These are phyloP conservation scores for Psephotus haematonotus DNA, from an alignment of 2,113 vertebrate genomes.

Conservation along the genomic window DNA sequence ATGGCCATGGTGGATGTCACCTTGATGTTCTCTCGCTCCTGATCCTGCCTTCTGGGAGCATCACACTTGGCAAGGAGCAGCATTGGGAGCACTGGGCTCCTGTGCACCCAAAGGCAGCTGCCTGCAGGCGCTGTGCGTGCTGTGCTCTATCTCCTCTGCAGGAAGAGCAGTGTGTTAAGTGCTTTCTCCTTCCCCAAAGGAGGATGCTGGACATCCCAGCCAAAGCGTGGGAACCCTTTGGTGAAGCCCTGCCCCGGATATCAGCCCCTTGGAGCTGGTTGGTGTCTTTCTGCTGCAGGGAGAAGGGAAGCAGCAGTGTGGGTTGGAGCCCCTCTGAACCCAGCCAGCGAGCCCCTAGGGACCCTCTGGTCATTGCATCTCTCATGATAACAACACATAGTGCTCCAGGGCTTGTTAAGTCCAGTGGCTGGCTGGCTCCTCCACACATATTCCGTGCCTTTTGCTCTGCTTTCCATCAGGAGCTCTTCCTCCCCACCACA, in stretches of 20 bases:
- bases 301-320: background rate
- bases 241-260: background rate
- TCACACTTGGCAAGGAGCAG: background rate
- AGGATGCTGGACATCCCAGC: background rate
- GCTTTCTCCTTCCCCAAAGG: background rate
- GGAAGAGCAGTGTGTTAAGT: accelerated
- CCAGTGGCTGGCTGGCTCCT: background rate
- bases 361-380: background rate
- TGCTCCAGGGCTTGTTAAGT: accelerated
- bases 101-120: background rate
- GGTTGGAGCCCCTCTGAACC: background rate
- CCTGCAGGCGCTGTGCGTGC: background rate
- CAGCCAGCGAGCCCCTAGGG: background rate
- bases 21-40: background rate
- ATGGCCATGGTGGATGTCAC: background rate
- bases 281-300: background rate
- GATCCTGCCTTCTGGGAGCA: background rate
- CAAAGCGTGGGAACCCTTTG: constrained; percentile 1
- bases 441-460: accelerated
- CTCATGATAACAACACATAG: accelerated
- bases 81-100: background rate
- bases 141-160: background rate
- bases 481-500: background rate
- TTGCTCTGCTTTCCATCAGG: background rate
- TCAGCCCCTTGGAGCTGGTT: background rate